Conservation (phyloP, 2,113 vertebrate genomes). For the Elephantulus edwardii region DNA sequence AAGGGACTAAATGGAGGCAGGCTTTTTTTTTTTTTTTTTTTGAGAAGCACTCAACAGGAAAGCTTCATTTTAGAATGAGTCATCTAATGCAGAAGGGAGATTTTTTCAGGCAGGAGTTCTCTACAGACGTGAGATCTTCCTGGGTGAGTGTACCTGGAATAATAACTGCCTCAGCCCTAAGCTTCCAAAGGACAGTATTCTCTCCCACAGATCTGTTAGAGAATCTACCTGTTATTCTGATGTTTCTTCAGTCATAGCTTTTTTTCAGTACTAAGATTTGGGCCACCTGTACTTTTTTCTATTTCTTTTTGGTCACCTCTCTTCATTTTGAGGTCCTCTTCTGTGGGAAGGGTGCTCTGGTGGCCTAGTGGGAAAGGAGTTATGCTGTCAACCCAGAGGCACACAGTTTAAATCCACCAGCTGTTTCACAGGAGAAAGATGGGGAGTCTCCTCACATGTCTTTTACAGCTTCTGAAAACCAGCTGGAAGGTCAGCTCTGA, state of each 20-base stretch:
- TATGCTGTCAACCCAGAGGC: no score
- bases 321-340: background rate
- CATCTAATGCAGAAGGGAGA: background rate
- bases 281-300: background rate
- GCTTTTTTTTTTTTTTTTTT: background rate
- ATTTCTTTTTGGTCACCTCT: background rate
- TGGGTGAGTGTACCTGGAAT: background rate
- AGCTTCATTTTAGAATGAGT: slow-evolving; percentile 31
- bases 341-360: no score
- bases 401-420: no score
- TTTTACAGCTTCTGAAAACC: no score
- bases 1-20: background rate
- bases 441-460: no score
- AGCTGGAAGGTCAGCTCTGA: no score
- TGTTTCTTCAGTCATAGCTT: background rate
- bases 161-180: background rate
- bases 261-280: rapidly evolving
- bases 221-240: background rate
- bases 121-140: background rate
- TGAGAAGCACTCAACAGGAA: background rate
- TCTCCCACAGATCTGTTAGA: background rate
- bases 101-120: background rate
- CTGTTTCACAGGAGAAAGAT: no score
- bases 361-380: no score
- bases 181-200: background rate